Conservation (phyloP, 2,888 invertebrate genomes). For the Drosophila leonis region DNA sequence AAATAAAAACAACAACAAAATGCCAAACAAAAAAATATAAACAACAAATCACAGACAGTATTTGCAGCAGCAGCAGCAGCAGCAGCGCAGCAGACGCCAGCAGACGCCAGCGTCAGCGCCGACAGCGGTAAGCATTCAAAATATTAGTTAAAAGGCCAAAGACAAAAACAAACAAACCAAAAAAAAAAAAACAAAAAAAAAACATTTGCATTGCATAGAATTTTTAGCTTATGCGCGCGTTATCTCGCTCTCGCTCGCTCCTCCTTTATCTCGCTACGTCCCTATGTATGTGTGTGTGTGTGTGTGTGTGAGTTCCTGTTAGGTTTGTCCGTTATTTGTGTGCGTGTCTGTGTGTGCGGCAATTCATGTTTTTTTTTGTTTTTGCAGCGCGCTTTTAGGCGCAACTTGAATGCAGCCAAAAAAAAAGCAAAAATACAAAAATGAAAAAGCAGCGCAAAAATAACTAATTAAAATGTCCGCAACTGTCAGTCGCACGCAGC, state of each 20-base stretch:
- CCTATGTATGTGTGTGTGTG: neutral
- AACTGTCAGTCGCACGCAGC: constrained; percentile 44
- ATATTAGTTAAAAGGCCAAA: constrained; percentile 11
- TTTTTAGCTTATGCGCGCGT: constrained; percentile 29
- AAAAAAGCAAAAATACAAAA: neutral
- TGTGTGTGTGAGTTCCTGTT: constrained; percentile 27
- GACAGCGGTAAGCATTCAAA: constrained; percentile 46
- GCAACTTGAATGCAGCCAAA: constrained; percentile 30
- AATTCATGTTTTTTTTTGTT: constrained; percentile 39
- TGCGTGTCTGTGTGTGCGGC: constrained; percentile 34
- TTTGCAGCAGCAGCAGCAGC: constrained; percentile 10
- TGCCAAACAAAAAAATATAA: constrained; percentile 27
- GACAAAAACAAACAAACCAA: constrained; percentile 14
- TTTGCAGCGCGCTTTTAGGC: constrained; percentile 60
- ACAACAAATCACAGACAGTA: constrained; percentile 34
- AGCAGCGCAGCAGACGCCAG: constrained; percentile 31
- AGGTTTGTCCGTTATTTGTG: constrained; percentile 9
- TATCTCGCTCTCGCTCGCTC: constrained; percentile 16
- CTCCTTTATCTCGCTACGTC: constrained; percentile 6
- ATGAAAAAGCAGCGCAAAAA: constrained; percentile 20
- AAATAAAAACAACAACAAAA: constrained; percentile 20
- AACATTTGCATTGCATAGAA: constrained; percentile 46
- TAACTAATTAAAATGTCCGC: constrained; percentile 57
- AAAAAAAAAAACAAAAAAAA: constrained; percentile 7
- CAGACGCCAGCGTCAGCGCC: constrained; percentile 32